phyloP scores from a whole-genome alignment of 2,888 invertebrate genomes.

The Chloroclysta siterata region DNA sequence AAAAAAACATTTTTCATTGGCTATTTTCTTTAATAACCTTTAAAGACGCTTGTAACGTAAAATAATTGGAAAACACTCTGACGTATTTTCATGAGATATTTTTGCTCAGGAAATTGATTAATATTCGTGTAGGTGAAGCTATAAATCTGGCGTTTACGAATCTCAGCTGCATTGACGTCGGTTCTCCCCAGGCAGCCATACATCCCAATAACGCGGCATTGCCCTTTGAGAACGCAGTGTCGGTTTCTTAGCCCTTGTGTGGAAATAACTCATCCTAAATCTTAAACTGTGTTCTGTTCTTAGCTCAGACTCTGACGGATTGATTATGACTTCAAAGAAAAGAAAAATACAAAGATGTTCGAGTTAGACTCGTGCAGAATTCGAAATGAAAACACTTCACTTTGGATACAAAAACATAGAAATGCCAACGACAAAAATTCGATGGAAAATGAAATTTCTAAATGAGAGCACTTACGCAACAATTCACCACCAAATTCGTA shows the following conservation, averaged over 20 bases:
- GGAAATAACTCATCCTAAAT: conserved; percentile 30
- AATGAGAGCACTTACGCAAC: conserved; percentile 20
- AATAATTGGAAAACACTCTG: neutral
- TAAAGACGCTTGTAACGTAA: no score
- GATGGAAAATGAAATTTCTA: neutral
- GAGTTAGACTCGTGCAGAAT: no score
- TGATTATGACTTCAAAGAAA: neutral
- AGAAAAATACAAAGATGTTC: no score
- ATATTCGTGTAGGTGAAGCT: conserved; percentile 67
- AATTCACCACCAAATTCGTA: conserved; percentile 25
- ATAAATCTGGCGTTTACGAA: conserved; percentile 78
- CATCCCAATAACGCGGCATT: conserved; percentile 71
- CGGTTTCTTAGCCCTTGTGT: conserved; percentile 44
- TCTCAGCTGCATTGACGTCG: conserved; percentile 66
- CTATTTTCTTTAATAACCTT: no score
- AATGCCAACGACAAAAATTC: neutral
- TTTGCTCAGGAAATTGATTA: conserved; percentile 59
- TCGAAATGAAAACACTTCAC: no score
- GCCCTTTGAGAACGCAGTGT: conserved; percentile 59
- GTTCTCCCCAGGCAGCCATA: conserved; percentile 77
- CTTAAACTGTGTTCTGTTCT: conserved; percentile 28
- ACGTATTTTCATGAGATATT: neutral
- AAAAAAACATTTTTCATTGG: no score
- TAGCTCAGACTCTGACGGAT: conserved; percentile 5
- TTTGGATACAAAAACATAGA: no score